Evolutionary conservation across 2,888 invertebrate genomes (phyloP), one percentile per base, ranked within the genome.

Genomic region (Enchytraeus crypticus): DNA sequence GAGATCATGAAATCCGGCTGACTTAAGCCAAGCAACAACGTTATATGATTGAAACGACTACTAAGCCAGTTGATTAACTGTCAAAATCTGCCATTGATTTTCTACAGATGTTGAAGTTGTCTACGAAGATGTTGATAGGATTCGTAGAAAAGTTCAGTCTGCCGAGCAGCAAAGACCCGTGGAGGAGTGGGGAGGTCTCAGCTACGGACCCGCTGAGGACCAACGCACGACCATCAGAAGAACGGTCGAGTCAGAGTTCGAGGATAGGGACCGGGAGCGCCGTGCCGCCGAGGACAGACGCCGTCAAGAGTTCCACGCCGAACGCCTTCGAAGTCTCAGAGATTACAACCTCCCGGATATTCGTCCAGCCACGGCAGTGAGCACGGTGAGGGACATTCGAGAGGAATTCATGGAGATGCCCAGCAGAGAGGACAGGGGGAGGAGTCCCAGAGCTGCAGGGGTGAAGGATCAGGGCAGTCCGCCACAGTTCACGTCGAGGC

Each of bases 401-500:
- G 38, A 38, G 38, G 38, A 38, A 18, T 14, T 38, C 18, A 14
- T 8, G 8, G 38, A 38, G 8, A 8, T 8, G 18, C 18, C 38
- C 38, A 8, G 11, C 11, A n/a, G n/a, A n/a, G n/a, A n/a, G n/a
- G 18, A 8, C 18, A 38, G 38, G 38, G 38, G 38, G 18, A 18
- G 18, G 38, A 38, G 38, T 14, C 38, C 38, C 11, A 38, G 18
- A 18, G 18, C 38, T 14, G 11, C 38, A 18, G 43, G 46, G 21
- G 14, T 2, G 57, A 43, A 27, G 46, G 43, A 55, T 33, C 43
- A n/a, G 4, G 57, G 57, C 45, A n/a, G 21, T 2, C 27, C 59
- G 18, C 66, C 66, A 8, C 53, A 60, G 54, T 66, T 66, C 57
- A 66, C 60, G 8, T 57, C 66, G 43, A 62, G 63, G 53, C 51